A percentile compares a stretch with the other conserved stretches of the same genome.
phyloP scores from a whole-genome alignment of 30 jellyfish, hydroid and myxozoan species.

The Aurelia sp. region DNA sequence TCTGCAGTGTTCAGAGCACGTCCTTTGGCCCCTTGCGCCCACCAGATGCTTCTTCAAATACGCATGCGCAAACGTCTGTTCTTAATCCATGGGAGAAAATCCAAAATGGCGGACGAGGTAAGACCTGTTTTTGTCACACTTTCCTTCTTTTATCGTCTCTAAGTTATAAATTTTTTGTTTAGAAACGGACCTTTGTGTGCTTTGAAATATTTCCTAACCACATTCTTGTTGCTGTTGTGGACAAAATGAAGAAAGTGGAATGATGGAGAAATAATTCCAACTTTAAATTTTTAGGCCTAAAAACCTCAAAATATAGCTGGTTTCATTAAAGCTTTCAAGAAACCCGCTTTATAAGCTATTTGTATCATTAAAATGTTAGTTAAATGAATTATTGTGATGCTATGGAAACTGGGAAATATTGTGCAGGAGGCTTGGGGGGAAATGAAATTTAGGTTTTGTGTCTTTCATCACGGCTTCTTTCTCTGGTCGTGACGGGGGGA shows the following conservation, averaged over 20 bases:
- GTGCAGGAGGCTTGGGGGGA: too few species aligned
- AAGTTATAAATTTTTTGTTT: background rate
- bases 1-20: slow-evolving; percentile 2
- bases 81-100: slow-evolving; percentile 2
- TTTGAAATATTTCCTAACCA: too few species aligned
- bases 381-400: too few species aligned
- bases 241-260: background rate
- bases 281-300: background rate
- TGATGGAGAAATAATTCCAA: background rate
- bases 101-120: slow-evolving; percentile 57
- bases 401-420: too few species aligned
- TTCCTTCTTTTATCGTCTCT: background rate
- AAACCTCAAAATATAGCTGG: background rate
- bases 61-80: slow-evolving; percentile 43
- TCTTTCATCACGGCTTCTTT: too few species aligned
- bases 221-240: too few species aligned
- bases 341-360: background rate
- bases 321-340: background rate
- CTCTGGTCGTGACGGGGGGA: too few species aligned
- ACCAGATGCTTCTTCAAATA: slow-evolving; percentile 4
- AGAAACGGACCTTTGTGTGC: too few species aligned
- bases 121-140: background rate
- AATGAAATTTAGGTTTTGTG: too few species aligned
- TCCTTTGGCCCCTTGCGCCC: slow-evolving; percentile 47
- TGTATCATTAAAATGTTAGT: too few species aligned